Percentiles rank a stretch among this genome's conserved stretches.
Conservation (phyloP, 2,113 vertebrate species). For the Chaetodon trifascialis region DNA sequence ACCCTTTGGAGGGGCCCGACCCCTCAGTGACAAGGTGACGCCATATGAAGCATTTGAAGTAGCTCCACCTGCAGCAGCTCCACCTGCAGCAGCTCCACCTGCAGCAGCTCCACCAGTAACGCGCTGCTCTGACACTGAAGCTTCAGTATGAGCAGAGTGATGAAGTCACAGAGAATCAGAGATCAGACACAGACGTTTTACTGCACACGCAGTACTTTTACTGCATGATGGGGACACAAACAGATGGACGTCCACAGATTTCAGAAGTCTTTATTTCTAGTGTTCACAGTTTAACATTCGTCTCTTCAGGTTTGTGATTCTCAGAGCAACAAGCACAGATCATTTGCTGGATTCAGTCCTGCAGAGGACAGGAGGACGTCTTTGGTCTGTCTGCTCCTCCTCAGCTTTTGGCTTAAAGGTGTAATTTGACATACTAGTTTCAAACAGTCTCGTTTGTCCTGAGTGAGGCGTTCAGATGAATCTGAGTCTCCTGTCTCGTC, state of each 20-base stretch:
- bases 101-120: too few relatives aligned
- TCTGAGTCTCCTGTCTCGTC: not conserved
- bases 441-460: not conserved
- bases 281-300: slow-evolving; percentile 88
- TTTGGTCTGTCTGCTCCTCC: not conserved
- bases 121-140: too few relatives aligned
- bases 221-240: not conserved
- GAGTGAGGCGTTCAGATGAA: not conserved
- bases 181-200: too few relatives aligned
- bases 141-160: too few relatives aligned
- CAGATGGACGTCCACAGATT: not conserved
- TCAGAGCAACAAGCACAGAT: not conserved
- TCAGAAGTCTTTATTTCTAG: slow-evolving; percentile 73
- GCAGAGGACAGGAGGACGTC: not conserved
- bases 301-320: not conserved
- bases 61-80: too few relatives aligned
- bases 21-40: too few relatives aligned
- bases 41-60: too few relatives aligned
- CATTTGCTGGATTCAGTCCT: not conserved
- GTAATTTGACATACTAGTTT: not conserved
- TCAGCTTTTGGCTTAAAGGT: not conserved
- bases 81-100: too few relatives aligned
- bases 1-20: too few relatives aligned
- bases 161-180: too few relatives aligned
- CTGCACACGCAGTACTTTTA: too few relatives aligned